These are phyloP conservation scores for Acanthis flammea DNA, from an alignment of 2,797 vertebrate genomes.

Conservation along the genomic window DNA sequence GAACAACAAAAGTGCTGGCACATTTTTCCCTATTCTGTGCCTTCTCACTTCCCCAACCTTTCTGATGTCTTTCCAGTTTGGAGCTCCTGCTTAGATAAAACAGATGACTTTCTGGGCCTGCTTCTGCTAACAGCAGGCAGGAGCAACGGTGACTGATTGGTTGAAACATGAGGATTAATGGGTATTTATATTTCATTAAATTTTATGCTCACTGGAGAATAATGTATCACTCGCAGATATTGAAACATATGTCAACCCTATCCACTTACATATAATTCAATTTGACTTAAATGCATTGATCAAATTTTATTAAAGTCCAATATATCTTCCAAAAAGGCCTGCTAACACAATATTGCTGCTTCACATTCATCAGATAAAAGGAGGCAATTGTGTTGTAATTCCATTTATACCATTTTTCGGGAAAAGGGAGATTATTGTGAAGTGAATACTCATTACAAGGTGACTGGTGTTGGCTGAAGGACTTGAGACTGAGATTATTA, in stretches of 20 bases:
- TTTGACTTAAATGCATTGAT: constrained; percentile 94
- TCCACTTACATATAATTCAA: constrained; percentile 95
- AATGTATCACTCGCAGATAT: constrained; percentile 92
- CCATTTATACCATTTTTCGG: constrained; percentile 73
- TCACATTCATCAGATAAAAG: constrained; percentile 79
- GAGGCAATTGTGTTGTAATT: constrained; percentile 75
- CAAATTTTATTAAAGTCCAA: constrained; percentile 94
- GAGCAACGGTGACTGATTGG: constrained; percentile 86
- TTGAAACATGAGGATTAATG: constrained; percentile 95
- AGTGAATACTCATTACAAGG: constrained; percentile 67
- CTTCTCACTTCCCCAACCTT: constrained; percentile 72
- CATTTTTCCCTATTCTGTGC: constrained; percentile 31
- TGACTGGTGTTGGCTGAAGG: constrained; percentile 69
- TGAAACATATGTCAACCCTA: constrained; percentile 97
- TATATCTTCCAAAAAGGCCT: constrained; percentile 85
- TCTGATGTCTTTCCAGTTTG: constrained; percentile 85
- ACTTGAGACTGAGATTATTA: constrained; percentile 54
- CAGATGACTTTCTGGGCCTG: constrained; percentile 88
- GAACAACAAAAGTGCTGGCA: constrained; percentile 47
- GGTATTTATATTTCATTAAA: constrained; percentile 99
- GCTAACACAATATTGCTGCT: constrained; percentile 78
- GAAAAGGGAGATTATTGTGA: constrained; percentile 64
- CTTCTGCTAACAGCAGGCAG: constrained; percentile 85
- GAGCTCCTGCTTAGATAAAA: constrained; percentile 88
- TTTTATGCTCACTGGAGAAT: constrained; percentile 91